Percentiles rank a stretch among this genome's conserved stretches.
phyloP scores from a whole-genome alignment of 2,113 vertebrate species.

The Strix aluco region DNA sequence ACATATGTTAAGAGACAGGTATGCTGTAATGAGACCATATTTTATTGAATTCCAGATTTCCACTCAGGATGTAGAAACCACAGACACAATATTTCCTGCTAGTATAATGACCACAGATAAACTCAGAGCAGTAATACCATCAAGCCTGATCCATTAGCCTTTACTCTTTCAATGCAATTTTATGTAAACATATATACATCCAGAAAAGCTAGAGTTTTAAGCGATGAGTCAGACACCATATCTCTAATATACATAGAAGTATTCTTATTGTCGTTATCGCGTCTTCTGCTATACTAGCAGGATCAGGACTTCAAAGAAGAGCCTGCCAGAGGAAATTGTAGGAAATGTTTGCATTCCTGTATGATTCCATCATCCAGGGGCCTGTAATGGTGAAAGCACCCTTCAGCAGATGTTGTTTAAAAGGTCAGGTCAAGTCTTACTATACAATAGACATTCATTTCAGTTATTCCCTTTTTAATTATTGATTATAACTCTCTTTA shows the following conservation, averaged over 20 bases:
- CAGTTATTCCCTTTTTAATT: neutral
- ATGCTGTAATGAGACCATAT: constrained; percentile 51
- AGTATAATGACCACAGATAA: constrained; percentile 61
- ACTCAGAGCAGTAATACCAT: constrained; percentile 44
- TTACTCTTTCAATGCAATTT: neutral
- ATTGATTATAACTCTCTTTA: neutral
- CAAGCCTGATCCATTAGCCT: neutral
- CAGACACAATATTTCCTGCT: constrained; percentile 63
- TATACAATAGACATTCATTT: neutral
- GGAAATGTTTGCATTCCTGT: constrained; percentile 63
- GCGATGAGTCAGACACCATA: neutral
- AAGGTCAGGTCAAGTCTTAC: constrained; percentile 35
- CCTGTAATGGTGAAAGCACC: constrained; percentile 20
- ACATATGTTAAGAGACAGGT: constrained; percentile 53
- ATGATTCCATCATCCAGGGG: constrained; percentile 22
- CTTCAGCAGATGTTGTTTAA: constrained; percentile 26
- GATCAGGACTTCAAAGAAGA: constrained; percentile 50
- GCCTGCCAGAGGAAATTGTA: constrained; percentile 37
- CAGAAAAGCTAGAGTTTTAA: neutral
- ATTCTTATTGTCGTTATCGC: neutral
- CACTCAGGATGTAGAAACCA: constrained; percentile 66
- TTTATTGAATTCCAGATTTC: constrained; percentile 65
- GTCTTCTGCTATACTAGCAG: neutral
- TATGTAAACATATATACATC: neutral
- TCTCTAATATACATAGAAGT: neutral